A percentile compares a stretch with the other conserved stretches of the same genome.
These are phyloP conservation scores for Spheniscus humboldti DNA, from an alignment of 2,797 vertebrate species.

Conservation along the genomic window DNA sequence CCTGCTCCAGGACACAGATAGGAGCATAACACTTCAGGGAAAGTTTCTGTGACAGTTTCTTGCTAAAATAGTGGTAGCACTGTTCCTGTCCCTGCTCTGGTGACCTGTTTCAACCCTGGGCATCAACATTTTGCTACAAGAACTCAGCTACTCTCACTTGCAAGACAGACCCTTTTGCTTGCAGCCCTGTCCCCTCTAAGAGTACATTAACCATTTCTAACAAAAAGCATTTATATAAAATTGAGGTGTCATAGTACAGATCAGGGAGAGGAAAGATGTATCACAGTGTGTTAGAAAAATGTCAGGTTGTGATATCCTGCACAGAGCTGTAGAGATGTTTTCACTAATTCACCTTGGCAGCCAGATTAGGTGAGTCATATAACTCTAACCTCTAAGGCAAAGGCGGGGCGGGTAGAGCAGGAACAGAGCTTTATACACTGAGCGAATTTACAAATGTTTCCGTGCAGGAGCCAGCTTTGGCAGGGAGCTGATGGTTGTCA, in stretches of 20 bases:
- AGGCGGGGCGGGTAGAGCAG: background rate
- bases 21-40: background rate
- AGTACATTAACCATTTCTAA: conserved; percentile 16
- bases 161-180: background rate
- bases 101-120: background rate
- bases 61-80: background rate
- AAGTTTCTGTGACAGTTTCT: background rate
- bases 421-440: background rate
- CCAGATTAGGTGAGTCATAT: conserved; percentile 40
- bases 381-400: conserved; percentile 49
- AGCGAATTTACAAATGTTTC: conserved; percentile 29
- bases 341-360: conserved; percentile 59
- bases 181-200: background rate
- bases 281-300: conserved; percentile 15
- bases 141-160: background rate
- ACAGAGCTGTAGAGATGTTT: conserved; percentile 47
- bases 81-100: background rate
- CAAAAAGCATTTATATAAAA: conserved; percentile 17
- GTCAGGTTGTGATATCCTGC: conserved; percentile 46
- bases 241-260: background rate
- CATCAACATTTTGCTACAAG: background rate
- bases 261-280: conserved; percentile 28
- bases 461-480: background rate
- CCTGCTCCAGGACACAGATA: background rate
- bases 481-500: conserved; percentile 27